Conservation (phyloP, 2,797 vertebrate genomes). For the Forpus xanthops region DNA sequence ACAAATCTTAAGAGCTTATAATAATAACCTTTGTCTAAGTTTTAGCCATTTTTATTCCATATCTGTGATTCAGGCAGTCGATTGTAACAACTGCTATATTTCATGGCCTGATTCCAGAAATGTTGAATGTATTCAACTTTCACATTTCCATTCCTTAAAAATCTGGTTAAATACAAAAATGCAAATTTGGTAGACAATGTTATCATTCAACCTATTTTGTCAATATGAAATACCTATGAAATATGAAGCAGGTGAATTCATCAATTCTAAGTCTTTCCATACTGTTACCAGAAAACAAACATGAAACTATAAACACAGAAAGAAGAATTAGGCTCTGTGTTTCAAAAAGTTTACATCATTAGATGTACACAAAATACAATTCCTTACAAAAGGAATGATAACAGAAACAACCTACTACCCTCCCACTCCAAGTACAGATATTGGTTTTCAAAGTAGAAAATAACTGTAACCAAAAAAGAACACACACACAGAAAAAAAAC, state of each 20-base stretch:
- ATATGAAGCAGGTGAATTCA: neutral
- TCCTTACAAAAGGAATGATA: neutral
- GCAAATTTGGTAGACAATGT: neutral
- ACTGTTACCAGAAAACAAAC: neutral
- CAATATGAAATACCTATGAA: neutral
- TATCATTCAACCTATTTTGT: neutral
- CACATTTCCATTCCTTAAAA: slow-evolving; percentile 22
- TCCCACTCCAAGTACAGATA: neutral
- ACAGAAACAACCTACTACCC: neutral
- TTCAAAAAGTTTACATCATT: neutral
- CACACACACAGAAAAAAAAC: neutral
- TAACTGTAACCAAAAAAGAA: neutral
- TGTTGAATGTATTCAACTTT: neutral
- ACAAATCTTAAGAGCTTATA: slow-evolving; percentile 41
- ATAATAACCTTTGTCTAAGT: slow-evolving; percentile 36
- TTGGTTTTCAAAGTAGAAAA: neutral
- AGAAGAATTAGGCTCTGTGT: neutral
- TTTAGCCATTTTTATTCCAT: slow-evolving; percentile 36
- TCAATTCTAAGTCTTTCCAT: neutral
- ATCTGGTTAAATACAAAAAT: neutral
- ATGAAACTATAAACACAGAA: neutral
- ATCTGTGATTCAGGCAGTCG: neutral
- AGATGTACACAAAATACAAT: neutral
- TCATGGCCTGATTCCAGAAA: slow-evolving; percentile 5
- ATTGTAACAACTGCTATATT: neutral